phyloP scores from a whole-genome alignment of 2,888 invertebrate species.

The Andrena chrysosceles region DNA sequence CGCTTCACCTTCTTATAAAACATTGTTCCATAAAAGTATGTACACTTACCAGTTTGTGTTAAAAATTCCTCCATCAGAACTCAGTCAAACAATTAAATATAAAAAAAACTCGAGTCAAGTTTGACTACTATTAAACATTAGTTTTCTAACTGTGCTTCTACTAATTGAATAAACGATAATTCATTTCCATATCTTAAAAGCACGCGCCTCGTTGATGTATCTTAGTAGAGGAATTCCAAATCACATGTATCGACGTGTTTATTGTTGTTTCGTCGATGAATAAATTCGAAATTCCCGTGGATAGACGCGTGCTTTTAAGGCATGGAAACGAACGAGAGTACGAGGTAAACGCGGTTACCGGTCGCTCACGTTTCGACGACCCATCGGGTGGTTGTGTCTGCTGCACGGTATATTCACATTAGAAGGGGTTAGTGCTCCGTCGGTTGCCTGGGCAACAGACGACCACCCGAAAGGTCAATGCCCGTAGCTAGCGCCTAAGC shows the following conservation, averaged over 20 bases:
- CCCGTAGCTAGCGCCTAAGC: conserved; percentile 58
- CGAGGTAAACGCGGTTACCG: conserved; percentile 32
- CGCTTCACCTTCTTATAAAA: neutral
- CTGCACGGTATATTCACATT: conserved; percentile 51
- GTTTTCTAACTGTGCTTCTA: neutral
- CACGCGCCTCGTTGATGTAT: conserved; percentile 22
- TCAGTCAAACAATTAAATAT: neutral
- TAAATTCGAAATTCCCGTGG: neutral
- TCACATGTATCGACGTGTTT: neutral
- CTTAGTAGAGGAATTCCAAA: neutral
- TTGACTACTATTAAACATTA: conserved; percentile 24
- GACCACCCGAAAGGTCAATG: conserved; percentile 70
- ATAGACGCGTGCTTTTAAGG: conserved; percentile 55
- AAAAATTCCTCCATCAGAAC: conserved; percentile 12
- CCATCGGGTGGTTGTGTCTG: conserved; percentile 60
- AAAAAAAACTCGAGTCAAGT: conserved; percentile 11
- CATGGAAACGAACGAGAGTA: conserved; percentile 58
- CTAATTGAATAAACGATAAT: conserved; percentile 9
- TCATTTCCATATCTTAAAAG: conserved; percentile 63
- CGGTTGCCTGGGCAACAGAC: conserved; percentile 76
- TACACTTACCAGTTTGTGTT: conserved; percentile 24
- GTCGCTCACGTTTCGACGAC: conserved; percentile 50
- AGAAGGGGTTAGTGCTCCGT: conserved; percentile 74
- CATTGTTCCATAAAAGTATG: neutral
- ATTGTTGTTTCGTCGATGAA: neutral